phyloP scores from a whole-genome alignment of 2,797 vertebrate species.

The Artibeus lituratus region DNA sequence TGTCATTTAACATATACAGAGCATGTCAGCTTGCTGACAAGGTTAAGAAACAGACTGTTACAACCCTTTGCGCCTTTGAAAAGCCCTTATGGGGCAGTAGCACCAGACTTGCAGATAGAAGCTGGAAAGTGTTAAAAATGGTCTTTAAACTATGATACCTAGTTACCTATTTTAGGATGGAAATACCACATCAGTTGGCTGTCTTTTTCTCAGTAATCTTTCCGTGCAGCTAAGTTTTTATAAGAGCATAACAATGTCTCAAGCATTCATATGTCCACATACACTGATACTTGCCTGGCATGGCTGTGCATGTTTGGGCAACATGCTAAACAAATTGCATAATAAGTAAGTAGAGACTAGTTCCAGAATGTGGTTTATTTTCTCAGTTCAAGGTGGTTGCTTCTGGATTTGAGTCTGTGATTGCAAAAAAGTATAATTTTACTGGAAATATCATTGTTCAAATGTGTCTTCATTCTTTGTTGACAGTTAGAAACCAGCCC shows the following conservation, averaged over 20 bases:
- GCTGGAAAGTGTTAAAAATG: background rate
- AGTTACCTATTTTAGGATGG: background rate
- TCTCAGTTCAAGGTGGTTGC: background rate
- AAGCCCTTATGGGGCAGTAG: background rate
- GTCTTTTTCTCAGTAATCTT: background rate
- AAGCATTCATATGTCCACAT: background rate
- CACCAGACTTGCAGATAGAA: background rate
- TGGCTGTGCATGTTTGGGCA: background rate
- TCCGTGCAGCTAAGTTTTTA: background rate
- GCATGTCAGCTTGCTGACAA: slow-evolving; percentile 5
- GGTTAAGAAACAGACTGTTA: background rate
- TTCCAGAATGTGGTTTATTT: background rate
- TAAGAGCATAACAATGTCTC: background rate
- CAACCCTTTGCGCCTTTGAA: background rate
- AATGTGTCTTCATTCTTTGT: background rate
- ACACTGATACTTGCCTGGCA: background rate
- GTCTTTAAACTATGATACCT: background rate
- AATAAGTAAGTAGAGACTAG: background rate
- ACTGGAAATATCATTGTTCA: background rate
- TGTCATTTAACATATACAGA: slow-evolving; percentile 41
- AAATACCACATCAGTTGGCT: background rate
- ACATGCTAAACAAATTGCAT: background rate
- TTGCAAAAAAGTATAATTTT: background rate
- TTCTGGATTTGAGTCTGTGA: background rate
- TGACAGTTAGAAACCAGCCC: background rate